phyloP scores from a whole-genome alignment of 2,888 invertebrate species.

The Cosmia pyralina region DNA sequence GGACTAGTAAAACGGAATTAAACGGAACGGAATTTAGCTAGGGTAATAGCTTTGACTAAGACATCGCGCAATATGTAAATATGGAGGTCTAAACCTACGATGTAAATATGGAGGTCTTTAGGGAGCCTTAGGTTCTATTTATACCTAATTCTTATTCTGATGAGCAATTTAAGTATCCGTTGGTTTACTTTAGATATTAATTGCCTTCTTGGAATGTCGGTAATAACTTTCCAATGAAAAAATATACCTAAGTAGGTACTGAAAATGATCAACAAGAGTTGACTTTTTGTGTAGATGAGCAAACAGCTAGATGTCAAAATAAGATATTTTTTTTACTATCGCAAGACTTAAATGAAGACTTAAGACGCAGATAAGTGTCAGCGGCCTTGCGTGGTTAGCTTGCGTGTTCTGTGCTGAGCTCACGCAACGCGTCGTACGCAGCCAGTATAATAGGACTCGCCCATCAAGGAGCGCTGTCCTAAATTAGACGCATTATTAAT shows the following conservation, averaged over 20 bases:
- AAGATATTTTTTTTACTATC: background rate
- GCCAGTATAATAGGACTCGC: no score
- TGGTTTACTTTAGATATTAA: background rate
- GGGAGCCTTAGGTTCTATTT: background rate
- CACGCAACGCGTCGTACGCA: no score
- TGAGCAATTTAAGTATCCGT: background rate
- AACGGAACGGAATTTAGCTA: background rate
- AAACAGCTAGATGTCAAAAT: background rate
- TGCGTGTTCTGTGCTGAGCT: no score
- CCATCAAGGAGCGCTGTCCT: no score
- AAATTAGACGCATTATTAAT: no score
- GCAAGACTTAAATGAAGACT: background rate
- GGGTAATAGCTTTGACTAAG: slow-evolving; percentile 9
- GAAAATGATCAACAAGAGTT: background rate
- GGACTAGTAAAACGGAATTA: slow-evolving; percentile 1
- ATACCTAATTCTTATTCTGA: background rate
- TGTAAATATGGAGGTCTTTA: background rate
- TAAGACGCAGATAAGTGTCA: no score
- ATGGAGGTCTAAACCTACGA: background rate
- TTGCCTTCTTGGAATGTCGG: background rate
- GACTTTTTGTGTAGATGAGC: background rate
- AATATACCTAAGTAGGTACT: background rate
- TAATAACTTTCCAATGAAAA: background rate
- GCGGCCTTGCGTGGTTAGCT: no score
- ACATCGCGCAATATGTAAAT: background rate